Evolutionary conservation across 2,113 vertebrate genomes (phyloP), one percentile per base, ranked within the genome.

Genomic region (Fregetta grallaria): DNA sequence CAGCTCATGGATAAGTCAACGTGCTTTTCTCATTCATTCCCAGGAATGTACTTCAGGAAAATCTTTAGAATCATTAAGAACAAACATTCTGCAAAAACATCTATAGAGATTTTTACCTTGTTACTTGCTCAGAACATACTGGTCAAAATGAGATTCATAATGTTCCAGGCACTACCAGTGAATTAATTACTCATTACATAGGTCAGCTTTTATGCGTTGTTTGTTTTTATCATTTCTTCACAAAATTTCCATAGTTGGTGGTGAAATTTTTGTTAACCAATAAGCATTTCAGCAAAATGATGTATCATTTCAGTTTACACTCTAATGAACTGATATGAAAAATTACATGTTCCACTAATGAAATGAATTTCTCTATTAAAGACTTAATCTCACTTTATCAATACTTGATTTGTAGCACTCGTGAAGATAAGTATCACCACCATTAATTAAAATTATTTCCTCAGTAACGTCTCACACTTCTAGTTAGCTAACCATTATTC

Each of bases 361-460:
- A 92, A 86, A 91, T 89, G 44, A 56, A 86, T 96, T 90, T 76
- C 34, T 17, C 30, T 90, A 30, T 65, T 87, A 92, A 91, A 93
- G 14, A 86, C 22, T 95, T 93, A 91, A 75, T 94, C 22, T 88
- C 38, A 83, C 27, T 93, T 94, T 53, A 86, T 59, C 44, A 92
- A 27, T 92, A 93, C 74, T 95, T 97, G 82, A 91, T 91, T 96
- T 65, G 59, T n/a, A 75, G 32, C 40, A 94, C 47, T 78, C 3
- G 3, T 38, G n/a, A 79, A 94, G 73, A 91, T n/a, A 93, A 92
- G 84, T 90, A 49, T 85, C 52, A 86, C 75, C 71, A 63, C 26
- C 61, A 53, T 49, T 44, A 44, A 86, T 81, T 94, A 95, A 94
- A 91, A 91, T 87, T 27, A 56, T 55, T 90, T 82, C 62, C 42